Conservation (phyloP, 2,888 invertebrate genomes). For the Catotricha subobsoleta region DNA sequence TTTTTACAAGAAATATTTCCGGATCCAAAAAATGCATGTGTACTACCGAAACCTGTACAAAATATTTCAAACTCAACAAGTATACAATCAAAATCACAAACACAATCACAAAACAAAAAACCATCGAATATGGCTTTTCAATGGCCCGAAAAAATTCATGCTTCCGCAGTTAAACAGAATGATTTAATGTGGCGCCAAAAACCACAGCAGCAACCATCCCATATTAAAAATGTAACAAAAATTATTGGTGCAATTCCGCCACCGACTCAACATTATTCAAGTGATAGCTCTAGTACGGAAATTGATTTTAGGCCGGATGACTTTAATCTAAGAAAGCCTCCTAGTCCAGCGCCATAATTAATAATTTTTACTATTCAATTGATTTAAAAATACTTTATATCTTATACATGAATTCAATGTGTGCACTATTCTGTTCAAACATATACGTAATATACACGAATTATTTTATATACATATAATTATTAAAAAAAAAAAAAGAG, state of each 20-base stretch:
- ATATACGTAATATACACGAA: background rate
- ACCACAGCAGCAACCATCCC: background rate
- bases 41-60: background rate
- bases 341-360: constrained; percentile 31
- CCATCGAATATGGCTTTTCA: constrained; percentile 18
- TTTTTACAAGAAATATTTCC: constrained; percentile 11
- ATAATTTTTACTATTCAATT: constrained; percentile 10
- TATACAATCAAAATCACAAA: constrained; percentile 12
- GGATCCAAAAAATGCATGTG: background rate
- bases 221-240: background rate
- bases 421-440: background rate
- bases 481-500: constrained; percentile 6
- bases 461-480: background rate
- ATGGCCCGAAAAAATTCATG: constrained; percentile 32
- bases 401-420: too few species aligned
- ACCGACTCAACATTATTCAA: constrained; percentile 17
- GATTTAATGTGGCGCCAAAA: constrained; percentile 24
- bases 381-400: too few species aligned
- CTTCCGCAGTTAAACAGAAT: constrained; percentile 27
- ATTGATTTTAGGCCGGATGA: constrained; percentile 28
- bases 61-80: too few species aligned
- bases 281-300: constrained; percentile 26
- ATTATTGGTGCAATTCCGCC: constrained; percentile 10
- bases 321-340: constrained; percentile 25
- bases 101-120: constrained; percentile 14